Percentiles rank a stretch among this genome's conserved stretches.
phyloP scores from a whole-genome alignment of 2,113 vertebrate genomes.

The Lepus timidus region DNA sequence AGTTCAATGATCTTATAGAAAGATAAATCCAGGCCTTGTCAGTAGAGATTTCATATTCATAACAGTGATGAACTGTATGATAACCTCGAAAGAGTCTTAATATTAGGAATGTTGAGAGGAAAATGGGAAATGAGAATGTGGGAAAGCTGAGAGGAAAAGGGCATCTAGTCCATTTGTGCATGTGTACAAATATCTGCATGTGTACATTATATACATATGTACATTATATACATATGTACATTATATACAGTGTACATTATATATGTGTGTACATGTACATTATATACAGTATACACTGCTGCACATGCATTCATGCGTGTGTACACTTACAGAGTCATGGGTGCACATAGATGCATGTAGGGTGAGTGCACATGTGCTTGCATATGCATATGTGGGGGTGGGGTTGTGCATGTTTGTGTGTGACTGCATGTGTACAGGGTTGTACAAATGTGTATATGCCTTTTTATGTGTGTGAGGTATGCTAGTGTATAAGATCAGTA shows the following conservation, averaged over 20 bases:
- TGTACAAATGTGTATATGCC: fast-evolving
- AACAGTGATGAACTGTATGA: background rate
- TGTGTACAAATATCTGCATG: background rate
- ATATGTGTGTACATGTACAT: no score
- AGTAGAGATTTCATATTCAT: slow-evolving; percentile 17
- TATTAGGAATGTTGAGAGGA: background rate
- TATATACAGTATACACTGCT: no score
- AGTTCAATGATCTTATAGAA: background rate
- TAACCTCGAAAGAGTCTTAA: background rate
- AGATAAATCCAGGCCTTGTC: slow-evolving; percentile 1
- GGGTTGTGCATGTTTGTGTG: no score
- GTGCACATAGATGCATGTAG: background rate
- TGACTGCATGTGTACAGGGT: fast-evolving
- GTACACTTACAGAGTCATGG: no score
- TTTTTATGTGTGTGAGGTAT: background rate
- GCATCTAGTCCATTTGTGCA: background rate
- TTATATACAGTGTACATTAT: no score
- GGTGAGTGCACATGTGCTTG: background rate
- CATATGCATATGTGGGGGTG: fast-evolving
- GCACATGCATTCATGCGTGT: fast-evolving
- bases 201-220: no score
- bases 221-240: no score
- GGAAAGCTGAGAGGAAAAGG: background rate
- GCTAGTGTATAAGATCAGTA: background rate
- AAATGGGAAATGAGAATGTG: background rate